These are phyloP conservation scores for Steinernema feltiae DNA, from an alignment of 1,140 invertebrate species.

Conservation along the genomic window DNA sequence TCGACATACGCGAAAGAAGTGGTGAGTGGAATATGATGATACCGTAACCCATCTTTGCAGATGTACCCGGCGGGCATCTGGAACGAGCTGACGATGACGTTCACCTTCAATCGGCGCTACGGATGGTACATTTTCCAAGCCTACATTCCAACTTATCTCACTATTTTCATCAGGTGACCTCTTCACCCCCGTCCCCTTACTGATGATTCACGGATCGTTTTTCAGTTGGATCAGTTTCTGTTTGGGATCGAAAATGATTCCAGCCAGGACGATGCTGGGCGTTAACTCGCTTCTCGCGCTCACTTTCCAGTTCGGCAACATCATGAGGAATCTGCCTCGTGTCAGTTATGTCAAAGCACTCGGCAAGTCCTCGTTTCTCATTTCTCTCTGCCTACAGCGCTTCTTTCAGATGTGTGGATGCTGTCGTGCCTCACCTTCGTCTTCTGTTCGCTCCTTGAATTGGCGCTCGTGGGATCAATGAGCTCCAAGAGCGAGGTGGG, in stretches of 20 bases:
- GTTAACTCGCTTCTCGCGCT: conserved; percentile 44
- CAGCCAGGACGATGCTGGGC: conserved; percentile 43
- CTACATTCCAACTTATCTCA: conserved; percentile 50
- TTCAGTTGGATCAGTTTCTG: conserved; percentile 50
- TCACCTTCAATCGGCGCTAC: conserved; percentile 42
- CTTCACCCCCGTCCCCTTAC: not conserved
- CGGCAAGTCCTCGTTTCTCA: not conserved
- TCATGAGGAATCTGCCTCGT: conserved; percentile 47
- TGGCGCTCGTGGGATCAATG: conserved; percentile 44
- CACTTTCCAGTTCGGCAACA: conserved; percentile 52
- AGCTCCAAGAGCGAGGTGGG: conserved; percentile 25
- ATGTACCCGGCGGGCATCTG: conserved; percentile 46
- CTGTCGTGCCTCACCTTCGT: conserved; percentile 44
- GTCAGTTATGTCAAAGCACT: conserved; percentile 41
- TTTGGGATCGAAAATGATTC: conserved; percentile 44
- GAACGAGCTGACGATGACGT: conserved; percentile 50
- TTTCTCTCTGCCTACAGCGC: not conserved
- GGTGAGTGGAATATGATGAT: conserved; percentile 9
- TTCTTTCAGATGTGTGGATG: conserved; percentile 45
- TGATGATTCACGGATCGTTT: not conserved
- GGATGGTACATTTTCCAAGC: conserved; percentile 52
- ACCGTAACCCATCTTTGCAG: conserved; percentile 23
- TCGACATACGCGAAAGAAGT: conserved; percentile 45
- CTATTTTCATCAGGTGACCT: conserved; percentile 44
- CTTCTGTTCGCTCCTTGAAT: conserved; percentile 45